Evolutionary conservation across 2,113 vertebrate genomes (phyloP).

Genomic region (Cynocephalus volans): DNA sequence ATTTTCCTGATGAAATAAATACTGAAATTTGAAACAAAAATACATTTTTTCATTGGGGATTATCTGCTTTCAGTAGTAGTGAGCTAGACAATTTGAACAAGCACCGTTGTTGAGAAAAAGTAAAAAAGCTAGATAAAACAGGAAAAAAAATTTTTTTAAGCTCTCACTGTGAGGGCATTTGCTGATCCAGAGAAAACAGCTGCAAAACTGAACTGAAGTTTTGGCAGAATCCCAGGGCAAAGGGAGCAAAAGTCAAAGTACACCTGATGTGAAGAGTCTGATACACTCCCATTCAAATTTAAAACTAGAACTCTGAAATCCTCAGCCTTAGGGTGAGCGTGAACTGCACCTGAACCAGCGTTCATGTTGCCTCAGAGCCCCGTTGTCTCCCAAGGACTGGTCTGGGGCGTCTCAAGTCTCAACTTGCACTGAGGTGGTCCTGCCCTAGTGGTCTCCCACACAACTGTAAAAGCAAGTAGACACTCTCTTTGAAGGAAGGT

Average conservation of each 20-base stretch:
- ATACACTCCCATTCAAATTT: rapidly evolving
- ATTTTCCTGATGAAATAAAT: background rate
- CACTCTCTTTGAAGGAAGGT: background rate
- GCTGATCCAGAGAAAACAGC: background rate
- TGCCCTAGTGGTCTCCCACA: too few species aligned
- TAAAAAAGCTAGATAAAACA: background rate
- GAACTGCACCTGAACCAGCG: background rate
- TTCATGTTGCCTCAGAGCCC: background rate
- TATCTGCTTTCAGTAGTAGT: background rate
- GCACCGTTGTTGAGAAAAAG: background rate
- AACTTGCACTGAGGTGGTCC: background rate
- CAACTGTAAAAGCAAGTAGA: background rate
- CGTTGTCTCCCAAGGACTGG: background rate
- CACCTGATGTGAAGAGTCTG: rapidly evolving
- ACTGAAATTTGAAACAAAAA: background rate
- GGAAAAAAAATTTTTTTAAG: background rate
- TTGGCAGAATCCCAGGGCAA: background rate
- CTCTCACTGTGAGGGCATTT: background rate
- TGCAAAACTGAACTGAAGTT: background rate
- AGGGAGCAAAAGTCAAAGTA: background rate
- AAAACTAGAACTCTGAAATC: background rate
- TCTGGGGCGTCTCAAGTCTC: background rate
- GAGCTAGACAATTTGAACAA: background rate
- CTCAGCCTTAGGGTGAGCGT: too few species aligned
- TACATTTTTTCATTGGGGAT: background rate